Base-by-base conservation (phyloP, 2,888 invertebrate species). In the Acleris holmiana region DNA sequence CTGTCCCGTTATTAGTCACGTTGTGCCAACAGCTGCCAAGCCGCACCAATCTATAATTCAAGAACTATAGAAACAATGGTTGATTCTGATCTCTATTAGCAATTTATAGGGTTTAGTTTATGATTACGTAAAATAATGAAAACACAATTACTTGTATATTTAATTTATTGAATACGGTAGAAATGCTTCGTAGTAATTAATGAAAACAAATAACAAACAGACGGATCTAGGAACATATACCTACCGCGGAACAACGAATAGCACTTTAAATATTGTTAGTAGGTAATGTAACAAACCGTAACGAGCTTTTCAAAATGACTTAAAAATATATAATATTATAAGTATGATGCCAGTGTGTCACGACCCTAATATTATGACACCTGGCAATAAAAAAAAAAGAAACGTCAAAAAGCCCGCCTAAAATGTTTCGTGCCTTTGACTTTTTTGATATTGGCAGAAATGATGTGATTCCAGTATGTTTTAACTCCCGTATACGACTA, bases 141-240 rank as follows among this genome's bases (percentile, higher is more conserved):
- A 75, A 71, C 68, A 63, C 65, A 64, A 50, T 64, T 85, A 85
- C 86, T 91, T 91, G 91, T 92, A 91, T 91, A 92, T 91, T 92
- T 92, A 92, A 91, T 91, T 92, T 92, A 92, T 91, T 91, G 92
- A 91, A 89, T 92, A 91, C 88, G 91, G 92, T 91, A 91, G 92
- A 91, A 91, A 91, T 91, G 92, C 82, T 89, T 90, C 86, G 87
- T 89, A 89, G 82, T 86, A 87, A 85, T 83, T 84, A 89, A 89
- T 88, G 88, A 85, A 88, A 91, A 91, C 91, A 91, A 91, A 89
- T 86, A 90, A 91, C 84, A 80, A 89, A 90, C 86, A 86, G 88
- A 91, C 90, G 86, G 90, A 86, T 84, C 83, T 92, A 92, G 91
- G 91, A 92, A 92, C 91, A 89, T 92, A 89, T 90, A 92, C 91